phyloP scores from a whole-genome alignment of 2,797 vertebrate genomes.

The Gymnothorax reevesii region DNA sequence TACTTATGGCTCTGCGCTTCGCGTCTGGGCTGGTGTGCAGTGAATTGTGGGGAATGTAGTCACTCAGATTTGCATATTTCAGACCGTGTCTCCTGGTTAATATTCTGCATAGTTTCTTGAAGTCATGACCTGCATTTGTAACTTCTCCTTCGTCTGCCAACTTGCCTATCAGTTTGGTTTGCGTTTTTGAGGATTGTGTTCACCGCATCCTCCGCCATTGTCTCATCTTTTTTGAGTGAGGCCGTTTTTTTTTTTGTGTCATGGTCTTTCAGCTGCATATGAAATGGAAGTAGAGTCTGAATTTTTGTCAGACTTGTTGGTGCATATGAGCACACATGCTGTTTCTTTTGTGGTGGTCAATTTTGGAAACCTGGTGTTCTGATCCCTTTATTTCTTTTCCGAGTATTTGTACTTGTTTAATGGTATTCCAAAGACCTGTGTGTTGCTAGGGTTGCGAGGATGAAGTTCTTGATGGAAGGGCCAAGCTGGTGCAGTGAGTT shows the following conservation, averaged over 20 bases:
- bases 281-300: constrained; percentile 16
- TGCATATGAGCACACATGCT: neutral
- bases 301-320: neutral
- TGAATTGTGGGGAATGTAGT: neutral
- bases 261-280: neutral
- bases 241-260: too few species aligned
- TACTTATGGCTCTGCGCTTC: neutral
- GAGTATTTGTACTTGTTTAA: neutral
- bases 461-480: neutral
- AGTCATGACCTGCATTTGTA: neutral
- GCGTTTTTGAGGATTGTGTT: neutral
- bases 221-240: neutral
- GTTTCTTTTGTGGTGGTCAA: neutral
- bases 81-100: neutral
- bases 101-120: neutral
- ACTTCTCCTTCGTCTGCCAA: neutral
- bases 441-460: neutral
- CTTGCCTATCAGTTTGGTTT: neutral
- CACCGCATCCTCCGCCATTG: neutral
- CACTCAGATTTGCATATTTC: neutral
- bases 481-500: neutral
- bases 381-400: neutral
- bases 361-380: neutral
- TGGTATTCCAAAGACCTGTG: neutral
- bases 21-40: neutral